A percentile compares a stretch with the other conserved stretches of the same genome.
Conservation (phyloP, 1,140 invertebrate genomes). For the Cephus cinctus region DNA sequence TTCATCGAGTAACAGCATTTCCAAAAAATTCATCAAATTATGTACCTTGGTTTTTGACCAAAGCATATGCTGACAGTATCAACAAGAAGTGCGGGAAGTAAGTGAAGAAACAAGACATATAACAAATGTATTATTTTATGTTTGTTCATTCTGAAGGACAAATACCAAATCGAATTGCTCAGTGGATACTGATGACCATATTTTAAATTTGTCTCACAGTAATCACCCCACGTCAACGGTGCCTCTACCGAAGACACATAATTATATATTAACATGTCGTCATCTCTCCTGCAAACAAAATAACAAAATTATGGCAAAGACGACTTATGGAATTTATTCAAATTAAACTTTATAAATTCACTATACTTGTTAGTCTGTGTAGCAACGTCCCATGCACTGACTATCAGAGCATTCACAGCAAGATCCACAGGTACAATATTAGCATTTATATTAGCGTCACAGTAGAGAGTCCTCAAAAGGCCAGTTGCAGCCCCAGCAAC, state of each 20-base stretch:
- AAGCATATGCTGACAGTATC: conserved; percentile 58
- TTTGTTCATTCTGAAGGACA: conserved; percentile 57
- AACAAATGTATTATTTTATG: conserved; percentile 57
- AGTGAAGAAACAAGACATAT: conserved; percentile 59
- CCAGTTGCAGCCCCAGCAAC: conserved; percentile 62
- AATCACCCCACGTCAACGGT: conserved; percentile 67
- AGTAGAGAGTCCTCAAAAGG: conserved; percentile 65
- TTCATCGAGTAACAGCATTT: too few species aligned
- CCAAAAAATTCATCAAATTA: too few species aligned
- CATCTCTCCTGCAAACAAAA: conserved; percentile 42
- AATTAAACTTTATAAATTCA: conserved; percentile 1
- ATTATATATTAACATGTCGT: conserved; percentile 67
- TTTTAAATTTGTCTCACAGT: conserved; percentile 53
- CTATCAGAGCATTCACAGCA: conserved; percentile 74
- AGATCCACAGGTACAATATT: conserved; percentile 81
- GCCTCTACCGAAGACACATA: conserved; percentile 69
- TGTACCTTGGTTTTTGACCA: conserved; percentile 66
- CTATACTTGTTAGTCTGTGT: conserved; percentile 33
- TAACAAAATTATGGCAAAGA: too few species aligned
- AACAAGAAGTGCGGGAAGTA: conserved; percentile 64
- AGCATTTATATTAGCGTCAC: conserved; percentile 58
- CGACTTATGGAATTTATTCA: too few species aligned
- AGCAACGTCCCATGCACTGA: conserved; percentile 68
- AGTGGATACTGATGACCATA: conserved; percentile 57
- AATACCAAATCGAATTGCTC: conserved; percentile 60